These are phyloP conservation scores for Ursus arctos DNA, from an alignment of 2,113 vertebrate species.

Conservation along the genomic window DNA sequence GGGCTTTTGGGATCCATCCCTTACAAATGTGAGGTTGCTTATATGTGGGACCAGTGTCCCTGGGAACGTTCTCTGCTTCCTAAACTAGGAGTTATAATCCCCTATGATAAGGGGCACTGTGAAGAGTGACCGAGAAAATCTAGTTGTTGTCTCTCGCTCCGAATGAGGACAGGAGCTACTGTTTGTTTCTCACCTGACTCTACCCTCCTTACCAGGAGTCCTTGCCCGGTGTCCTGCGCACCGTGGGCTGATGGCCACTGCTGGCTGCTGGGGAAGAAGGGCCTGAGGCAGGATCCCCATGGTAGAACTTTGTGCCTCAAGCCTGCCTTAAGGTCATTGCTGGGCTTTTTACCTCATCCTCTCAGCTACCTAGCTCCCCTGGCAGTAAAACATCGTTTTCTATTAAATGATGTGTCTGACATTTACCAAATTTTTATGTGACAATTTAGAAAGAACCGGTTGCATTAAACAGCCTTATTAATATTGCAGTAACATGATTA, in stretches of 20 bases:
- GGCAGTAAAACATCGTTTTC: constrained; percentile 80
- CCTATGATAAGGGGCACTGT: background rate
- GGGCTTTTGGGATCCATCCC: background rate
- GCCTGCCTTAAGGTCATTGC: constrained; percentile 39
- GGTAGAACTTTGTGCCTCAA: background rate
- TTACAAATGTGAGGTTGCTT: background rate
- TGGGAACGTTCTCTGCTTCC: background rate
- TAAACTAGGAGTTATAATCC: background rate
- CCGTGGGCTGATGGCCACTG: background rate
- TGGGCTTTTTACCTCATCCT: constrained; percentile 57
- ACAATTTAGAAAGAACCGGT: constrained; percentile 84
- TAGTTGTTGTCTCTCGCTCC: background rate
- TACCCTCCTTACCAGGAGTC: accelerated
- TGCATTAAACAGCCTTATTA: constrained; percentile 84
- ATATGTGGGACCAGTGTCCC: background rate
- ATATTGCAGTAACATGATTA: constrained; percentile 82
- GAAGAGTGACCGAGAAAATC: background rate
- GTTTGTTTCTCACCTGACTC: background rate
- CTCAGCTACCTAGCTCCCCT: constrained; percentile 45
- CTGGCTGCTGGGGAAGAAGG: background rate
- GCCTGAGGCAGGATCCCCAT: background rate
- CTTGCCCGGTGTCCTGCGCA: too few relatives aligned
- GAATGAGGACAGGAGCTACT: background rate
- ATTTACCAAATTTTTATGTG: constrained; percentile 87
- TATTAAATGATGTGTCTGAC: constrained; percentile 87